Evolutionary conservation across 2,888 invertebrate genomes (phyloP), one percentile per base, ranked within the genome.

Genomic region (Dorcus hopei): DNA sequence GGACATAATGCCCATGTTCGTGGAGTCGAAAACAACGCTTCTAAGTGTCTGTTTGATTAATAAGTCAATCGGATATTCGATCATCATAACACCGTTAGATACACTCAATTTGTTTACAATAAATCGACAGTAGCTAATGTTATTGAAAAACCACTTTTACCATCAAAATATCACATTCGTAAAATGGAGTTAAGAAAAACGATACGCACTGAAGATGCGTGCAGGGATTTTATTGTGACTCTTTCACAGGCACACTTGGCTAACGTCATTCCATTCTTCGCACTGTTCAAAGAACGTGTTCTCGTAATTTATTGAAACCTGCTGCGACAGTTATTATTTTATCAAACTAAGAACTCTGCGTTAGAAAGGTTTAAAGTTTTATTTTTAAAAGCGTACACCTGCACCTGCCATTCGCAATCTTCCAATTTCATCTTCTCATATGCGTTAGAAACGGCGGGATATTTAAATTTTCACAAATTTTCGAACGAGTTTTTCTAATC

Each of bases 1-100:
- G 39, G 61, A 61, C 58, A 62, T 53, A 59, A 62, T 65, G 57
- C 65, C 65, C 63, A 65, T 65, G 54, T 54, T 61, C 61, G 62
- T 59, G 49, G 65, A 62, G 55, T 61, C 62, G 43, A 62, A 61
- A 52, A 61, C 59, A 57, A 63, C 59, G 56, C 57, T 59, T 38
- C 58, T 61, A 9, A 61, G 49, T 40, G 61, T 60, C 52, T 65
- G 61, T 58, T 61, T 61, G 48, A 62, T 54, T n/a, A 59, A 52
- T 49, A 63, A 57, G 50, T 64, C 66, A 61, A 53, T 56, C 53
- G 64, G 61, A 52, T 61, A 58, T 53, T 66, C 66, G 57, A 61
- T 62, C 66, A 66, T 66, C 59, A 53, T 66, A 58, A 60, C 47
- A 49, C 50, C 26, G 26, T 51, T 55, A 16, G 39, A 48, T 49